Conservation (phyloP, 2,888 invertebrate species). For the Litoditis marina region DNA sequence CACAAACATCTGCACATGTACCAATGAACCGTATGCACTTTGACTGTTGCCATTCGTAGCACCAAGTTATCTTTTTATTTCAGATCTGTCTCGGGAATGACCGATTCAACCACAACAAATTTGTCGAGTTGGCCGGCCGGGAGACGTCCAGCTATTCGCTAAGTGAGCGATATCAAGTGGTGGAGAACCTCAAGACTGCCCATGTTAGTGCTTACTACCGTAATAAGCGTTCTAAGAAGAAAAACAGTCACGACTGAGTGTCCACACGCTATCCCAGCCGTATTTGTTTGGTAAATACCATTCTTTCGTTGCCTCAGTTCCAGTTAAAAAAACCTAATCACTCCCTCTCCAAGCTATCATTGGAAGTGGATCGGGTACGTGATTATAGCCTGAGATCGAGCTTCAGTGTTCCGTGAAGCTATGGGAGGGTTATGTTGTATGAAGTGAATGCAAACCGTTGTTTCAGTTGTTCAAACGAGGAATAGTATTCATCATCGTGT, state of each 20-base stretch:
- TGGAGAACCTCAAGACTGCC: slow-evolving; percentile 34
- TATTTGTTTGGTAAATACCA: no score
- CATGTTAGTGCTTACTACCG: slow-evolving; percentile 15
- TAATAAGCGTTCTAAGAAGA: not conserved
- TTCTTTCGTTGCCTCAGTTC: no score
- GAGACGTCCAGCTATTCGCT: slow-evolving; percentile 25
- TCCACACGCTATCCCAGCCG: no score
- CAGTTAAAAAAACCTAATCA: no score
- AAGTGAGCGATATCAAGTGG: slow-evolving; percentile 31
- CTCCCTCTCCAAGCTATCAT: no score
- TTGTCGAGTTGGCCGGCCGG: slow-evolving; percentile 15
- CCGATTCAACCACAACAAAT: slow-evolving; percentile 25
- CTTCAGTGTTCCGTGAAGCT: no score
- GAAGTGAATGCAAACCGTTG: no score
- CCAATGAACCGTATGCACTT: not conserved
- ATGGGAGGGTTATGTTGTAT: no score
- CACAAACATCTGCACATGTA: not conserved
- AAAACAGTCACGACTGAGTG: not conserved
- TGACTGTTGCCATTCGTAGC: not conserved
- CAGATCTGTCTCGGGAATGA: slow-evolving; percentile 30
- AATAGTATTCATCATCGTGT: slow-evolving; percentile 27
- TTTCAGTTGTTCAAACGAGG: slow-evolving; percentile 37
- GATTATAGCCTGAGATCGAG: no score
- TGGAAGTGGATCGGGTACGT: no score
- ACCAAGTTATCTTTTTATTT: no score